Conservation (phyloP, 2,888 invertebrate genomes). For the Bellardia bayeri region DNA sequence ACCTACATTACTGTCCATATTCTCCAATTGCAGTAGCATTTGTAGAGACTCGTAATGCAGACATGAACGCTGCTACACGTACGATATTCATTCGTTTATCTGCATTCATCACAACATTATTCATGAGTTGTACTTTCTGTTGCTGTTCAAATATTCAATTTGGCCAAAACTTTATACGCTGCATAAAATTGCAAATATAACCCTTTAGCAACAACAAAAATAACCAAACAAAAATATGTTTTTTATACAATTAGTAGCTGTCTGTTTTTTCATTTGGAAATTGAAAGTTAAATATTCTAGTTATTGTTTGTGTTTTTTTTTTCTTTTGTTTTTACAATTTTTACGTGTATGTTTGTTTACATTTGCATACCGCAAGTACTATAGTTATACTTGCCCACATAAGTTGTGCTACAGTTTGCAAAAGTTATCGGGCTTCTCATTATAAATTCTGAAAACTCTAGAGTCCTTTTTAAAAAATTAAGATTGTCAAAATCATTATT, state of each 20-base stretch:
- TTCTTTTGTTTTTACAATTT: background rate
- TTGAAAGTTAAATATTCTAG: constrained; percentile 36
- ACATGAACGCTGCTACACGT: background rate
- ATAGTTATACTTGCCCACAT: constrained; percentile 4
- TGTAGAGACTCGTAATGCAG: constrained; percentile 5
- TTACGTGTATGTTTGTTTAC: background rate
- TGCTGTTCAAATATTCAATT: constrained; percentile 42
- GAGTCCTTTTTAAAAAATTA: no score
- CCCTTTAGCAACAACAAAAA: background rate
- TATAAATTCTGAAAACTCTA: no score
- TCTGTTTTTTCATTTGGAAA: constrained; percentile 39
- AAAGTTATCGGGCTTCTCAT: no score
- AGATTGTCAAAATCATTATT: no score
- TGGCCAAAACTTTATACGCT: constrained; percentile 32
- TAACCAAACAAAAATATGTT: background rate
- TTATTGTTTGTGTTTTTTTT: constrained; percentile 18
- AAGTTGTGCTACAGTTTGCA: background rate
- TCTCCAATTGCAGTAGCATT: constrained; percentile 8
- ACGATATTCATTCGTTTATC: constrained; percentile 9
- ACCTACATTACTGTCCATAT: constrained; percentile 28
- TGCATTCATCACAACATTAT: constrained; percentile 25
- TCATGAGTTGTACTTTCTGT: constrained; percentile 17
- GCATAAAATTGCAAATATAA: background rate
- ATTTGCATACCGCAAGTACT: background rate
- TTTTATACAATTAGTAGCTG: constrained; percentile 52